Evolutionary conservation across 2,888 invertebrate species (phyloP), one percentile per base, ranked within the genome.

Genomic region (Acrocyrtus sp.): DNA sequence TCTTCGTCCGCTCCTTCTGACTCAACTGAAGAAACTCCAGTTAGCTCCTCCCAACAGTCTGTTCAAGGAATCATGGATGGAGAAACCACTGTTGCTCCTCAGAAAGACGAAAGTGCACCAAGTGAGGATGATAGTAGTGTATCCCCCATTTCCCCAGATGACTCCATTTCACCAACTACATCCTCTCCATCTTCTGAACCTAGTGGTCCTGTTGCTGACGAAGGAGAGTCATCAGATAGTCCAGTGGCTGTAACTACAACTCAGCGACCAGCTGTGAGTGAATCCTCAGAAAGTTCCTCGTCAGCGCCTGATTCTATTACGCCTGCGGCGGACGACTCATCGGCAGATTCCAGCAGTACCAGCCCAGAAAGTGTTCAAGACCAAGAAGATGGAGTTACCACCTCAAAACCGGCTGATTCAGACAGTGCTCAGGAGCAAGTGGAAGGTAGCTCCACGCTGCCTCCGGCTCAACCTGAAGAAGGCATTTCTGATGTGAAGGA

Each of bases 221-320:
- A 3, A 39, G 65, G 34, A 60, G 53, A 57, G 12, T 53, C 62
- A 34, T 53, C 72, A 29, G 54, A 62, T 19, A 26, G 41, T 54
- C 48, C 63, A 26, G 62, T 34, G 39, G 57, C 56, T 45, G 68
- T 58, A 27, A 17, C 63, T 43, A 51, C 65, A 43, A 69, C 74
- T 53, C 53, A 51, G n/a, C 26, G 57, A 48, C 62, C 57, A 34
- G 21, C 57, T 41, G 45, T 8, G n/a, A 54, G 24, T 27, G 22
- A 26, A 3, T 27, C 48, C 1, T 24, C 26, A 21, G 41, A 41
- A 47, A 47, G 17, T 47, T 4, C 69, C 2, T 45, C 45, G n/a
- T n/a, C n/a, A n/a, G n/a, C n/a, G n/a, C n/a, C n/a, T n/a, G n/a
- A n/a, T n/a, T n/a, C n/a, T n/a, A n/a, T n/a, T n/a, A n/a, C n/a